Evolutionary conservation across 2,113 vertebrate species (phyloP).

Genomic region (Prinia subflava): DNA sequence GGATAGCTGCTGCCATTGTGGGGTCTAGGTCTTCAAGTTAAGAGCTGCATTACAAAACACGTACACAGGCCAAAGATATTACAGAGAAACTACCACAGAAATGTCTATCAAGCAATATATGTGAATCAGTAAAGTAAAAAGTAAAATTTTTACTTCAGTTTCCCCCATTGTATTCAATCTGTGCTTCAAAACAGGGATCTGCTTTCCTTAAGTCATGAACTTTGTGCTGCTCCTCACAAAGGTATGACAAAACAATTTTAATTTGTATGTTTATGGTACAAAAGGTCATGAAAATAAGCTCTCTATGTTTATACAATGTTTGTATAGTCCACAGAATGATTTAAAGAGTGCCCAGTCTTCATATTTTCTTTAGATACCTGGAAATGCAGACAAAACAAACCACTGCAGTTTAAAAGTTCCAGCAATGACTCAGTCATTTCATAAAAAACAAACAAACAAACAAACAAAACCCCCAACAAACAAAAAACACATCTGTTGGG

Average conservation of each 20-base stretch:
- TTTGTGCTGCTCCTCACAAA: not conserved
- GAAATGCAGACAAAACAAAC: conserved; percentile 47
- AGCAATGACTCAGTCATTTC: not conserved
- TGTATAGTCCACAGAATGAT: conserved; percentile 13
- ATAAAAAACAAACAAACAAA: not conserved
- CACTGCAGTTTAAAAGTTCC: not conserved
- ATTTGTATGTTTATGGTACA: not conserved
- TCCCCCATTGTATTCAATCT: not conserved
- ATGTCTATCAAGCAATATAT: not conserved
- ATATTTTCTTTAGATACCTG: conserved; percentile 33
- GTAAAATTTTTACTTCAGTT: not conserved
- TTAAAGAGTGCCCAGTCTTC: not conserved
- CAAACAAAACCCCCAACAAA: no score
- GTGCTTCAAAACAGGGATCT: not conserved
- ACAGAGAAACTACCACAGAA: not conserved
- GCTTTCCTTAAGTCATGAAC: not conserved
- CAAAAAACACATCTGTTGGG: no score
- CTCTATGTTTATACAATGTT: not conserved
- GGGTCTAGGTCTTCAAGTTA: not conserved
- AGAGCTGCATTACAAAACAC: not conserved
- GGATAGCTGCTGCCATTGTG: not conserved
- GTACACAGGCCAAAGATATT: not conserved
- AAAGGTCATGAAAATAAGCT: conserved; percentile 10
- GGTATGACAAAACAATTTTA: not conserved
- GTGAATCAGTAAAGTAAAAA: not conserved